Conservation (phyloP, 2,888 invertebrate genomes). For the Rotaria socialis region DNA sequence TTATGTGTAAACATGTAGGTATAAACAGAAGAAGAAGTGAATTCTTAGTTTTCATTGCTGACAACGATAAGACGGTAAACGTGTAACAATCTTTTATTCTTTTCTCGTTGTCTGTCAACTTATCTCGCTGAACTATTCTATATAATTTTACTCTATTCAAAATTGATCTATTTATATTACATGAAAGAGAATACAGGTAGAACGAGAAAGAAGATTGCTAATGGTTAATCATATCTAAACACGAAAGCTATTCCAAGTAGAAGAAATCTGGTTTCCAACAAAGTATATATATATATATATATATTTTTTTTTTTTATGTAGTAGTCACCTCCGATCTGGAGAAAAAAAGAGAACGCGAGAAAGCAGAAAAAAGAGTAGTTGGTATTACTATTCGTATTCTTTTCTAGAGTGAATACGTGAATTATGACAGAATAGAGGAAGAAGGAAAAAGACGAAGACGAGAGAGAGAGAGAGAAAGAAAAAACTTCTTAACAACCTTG, state of each 20-base stretch:
- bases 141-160: neutral
- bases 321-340: conserved; percentile 9
- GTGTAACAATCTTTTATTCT: neutral
- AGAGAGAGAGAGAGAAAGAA: neutral
- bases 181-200: neutral
- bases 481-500: neutral
- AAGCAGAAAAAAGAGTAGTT: neutral
- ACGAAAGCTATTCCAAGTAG: neutral
- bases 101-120: neutral
- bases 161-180: neutral
- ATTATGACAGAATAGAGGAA: neutral
- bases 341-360: neutral
- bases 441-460: neutral
- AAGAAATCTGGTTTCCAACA: neutral
- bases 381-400: neutral
- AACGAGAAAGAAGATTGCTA: neutral
- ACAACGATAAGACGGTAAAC: neutral
- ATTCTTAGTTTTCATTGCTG: neutral
- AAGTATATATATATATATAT: neutral
- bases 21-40: neutral
- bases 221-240: neutral
- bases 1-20: neutral
- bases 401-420: neutral
- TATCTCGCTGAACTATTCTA: neutral
- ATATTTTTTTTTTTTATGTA: too few relatives aligned